Evolutionary conservation across 2,888 invertebrate genomes (phyloP).

Genomic region (Netelia fuscicornis): DNA sequence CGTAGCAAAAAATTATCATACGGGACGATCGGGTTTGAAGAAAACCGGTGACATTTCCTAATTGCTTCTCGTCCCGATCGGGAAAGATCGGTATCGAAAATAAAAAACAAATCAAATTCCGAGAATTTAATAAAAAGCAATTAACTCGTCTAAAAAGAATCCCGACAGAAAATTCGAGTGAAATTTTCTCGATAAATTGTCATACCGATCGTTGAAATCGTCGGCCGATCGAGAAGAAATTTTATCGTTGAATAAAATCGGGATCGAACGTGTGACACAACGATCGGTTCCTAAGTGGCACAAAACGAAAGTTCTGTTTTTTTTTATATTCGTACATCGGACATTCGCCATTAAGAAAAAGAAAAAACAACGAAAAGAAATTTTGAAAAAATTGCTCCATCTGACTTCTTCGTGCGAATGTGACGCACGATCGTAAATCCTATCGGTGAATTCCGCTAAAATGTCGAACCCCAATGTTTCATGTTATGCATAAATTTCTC

Average conservation of each 20-base stretch:
- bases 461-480: background rate
- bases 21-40: slow-evolving; percentile 58
- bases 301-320: slow-evolving; percentile 61
- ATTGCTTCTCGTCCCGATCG: slow-evolving; percentile 35
- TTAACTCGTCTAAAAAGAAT: background rate
- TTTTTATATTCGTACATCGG: slow-evolving; percentile 6
- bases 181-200: background rate
- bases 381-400: background rate
- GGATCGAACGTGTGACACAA: slow-evolving; percentile 48
- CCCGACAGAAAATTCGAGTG: background rate
- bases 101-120: slow-evolving; percentile 1
- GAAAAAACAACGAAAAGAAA: slow-evolving; percentile 15
- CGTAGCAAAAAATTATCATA: background rate
- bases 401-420: background rate
- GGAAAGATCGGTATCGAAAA: slow-evolving; percentile 44
- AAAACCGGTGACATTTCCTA: slow-evolving; percentile 61
- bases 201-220: slow-evolving; percentile 6
- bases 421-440: slow-evolving; percentile 16
- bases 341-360: slow-evolving; percentile 32
- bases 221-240: slow-evolving; percentile 21
- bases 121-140: background rate
- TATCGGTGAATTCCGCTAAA: background rate
- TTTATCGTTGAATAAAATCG: slow-evolving; percentile 30
- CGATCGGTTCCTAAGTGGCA: slow-evolving; percentile 50
- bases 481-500: slow-evolving; percentile 17